Evolutionary conservation across 1,140 invertebrate species (phyloP).

Genomic region (Cydia strobilella): DNA sequence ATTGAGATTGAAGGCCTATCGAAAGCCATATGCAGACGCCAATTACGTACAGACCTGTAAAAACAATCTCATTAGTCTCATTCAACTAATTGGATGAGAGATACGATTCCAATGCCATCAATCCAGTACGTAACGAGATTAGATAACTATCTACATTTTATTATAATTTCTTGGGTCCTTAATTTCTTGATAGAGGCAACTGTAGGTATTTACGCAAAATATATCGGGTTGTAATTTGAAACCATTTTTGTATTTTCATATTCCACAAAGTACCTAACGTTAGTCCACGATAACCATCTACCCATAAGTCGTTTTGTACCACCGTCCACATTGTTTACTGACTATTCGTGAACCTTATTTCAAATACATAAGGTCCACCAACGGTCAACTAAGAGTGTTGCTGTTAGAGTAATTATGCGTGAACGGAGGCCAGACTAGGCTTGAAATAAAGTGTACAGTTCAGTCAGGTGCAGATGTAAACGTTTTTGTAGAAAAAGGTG

Average conservation of each 20-base stretch:
- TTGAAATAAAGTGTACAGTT: not conserved
- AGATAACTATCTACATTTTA: too few relatives aligned
- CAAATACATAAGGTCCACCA: too few relatives aligned
- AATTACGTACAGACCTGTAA: slow-evolving; percentile 21
- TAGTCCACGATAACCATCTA: not conserved
- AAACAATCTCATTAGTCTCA: slow-evolving; percentile 11
- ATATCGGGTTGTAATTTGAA: too few relatives aligned
- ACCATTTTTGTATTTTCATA: not conserved
- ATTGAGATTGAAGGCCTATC: not conserved
- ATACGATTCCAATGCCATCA: too few relatives aligned
- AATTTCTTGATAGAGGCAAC: too few relatives aligned
- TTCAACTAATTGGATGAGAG: too few relatives aligned
- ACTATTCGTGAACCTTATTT: too few relatives aligned
- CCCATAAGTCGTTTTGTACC: not conserved
- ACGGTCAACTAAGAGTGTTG: too few relatives aligned
- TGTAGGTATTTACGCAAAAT: too few relatives aligned
- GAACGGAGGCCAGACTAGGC: not conserved
- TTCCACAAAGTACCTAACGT: not conserved
- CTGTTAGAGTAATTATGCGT: not conserved
- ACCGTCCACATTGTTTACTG: too few relatives aligned
- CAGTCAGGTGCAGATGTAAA: not conserved
- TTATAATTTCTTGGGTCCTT: too few relatives aligned
- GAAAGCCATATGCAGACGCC: not conserved
- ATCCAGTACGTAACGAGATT: too few relatives aligned
- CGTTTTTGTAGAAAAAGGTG: not conserved